Evolutionary conservation across 2,888 invertebrate genomes (phyloP), one percentile per base, ranked within the genome.

Genomic region (Coelinius sp.): DNA sequence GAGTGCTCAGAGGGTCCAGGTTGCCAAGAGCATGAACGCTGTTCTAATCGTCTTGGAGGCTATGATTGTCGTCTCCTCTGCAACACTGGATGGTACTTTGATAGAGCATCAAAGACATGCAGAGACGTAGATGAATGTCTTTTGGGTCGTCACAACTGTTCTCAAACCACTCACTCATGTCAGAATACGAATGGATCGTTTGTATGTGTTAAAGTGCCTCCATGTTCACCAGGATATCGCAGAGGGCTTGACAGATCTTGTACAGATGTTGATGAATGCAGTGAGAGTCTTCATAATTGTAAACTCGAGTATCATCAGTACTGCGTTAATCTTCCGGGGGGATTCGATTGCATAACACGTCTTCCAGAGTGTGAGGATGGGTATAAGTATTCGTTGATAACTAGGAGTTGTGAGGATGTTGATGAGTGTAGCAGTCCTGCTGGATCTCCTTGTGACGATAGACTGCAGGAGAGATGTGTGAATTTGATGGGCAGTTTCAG

Each of bases 231-330:
- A 2, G 86, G 86, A 14, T 86, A 78, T 71, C 80, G 79, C 7
- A 81, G 83, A 6, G 70, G 74, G 22, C 90, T 89, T 74, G 89
- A 90, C 78, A 90, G 90, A 73, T 89, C 89, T 25, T 91, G 91
- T 79, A 84, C 89, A 86, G 94, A 94, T 81, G 88, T 94, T 24
- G 92, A 94, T 85, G 94, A 94, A 83, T 94, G 94, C 79, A 77
- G 86, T 0, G 90, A 91, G 72, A 89, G 89, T 0, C 71, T 79
- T 27, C 89, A 91, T 79, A 78, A 77, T 56, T 86, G 85, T 70
- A 75, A 75, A 0, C 59, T 80, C 6, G 68, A 77, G 0, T 71
- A 78, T 22, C 83, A 86, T 71, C 84, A 83, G 20, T 85, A 86
- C 69, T 91, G 91, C 81, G 81, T 86, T 14, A 91, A 91, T 78